Conservation (phyloP, 2,888 invertebrate genomes). For the Platycheirus albimanus region DNA sequence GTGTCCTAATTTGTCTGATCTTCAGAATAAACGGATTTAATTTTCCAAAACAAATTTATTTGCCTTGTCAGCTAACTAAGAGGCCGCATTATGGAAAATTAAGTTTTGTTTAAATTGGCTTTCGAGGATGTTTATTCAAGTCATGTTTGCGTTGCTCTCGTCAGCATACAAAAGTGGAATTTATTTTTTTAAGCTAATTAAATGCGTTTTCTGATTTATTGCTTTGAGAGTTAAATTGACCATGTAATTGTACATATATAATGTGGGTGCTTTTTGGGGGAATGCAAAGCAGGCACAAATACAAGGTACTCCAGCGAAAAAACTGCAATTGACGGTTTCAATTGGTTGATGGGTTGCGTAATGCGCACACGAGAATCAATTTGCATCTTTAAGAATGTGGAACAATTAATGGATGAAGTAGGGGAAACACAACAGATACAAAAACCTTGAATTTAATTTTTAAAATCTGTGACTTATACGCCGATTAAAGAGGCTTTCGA, state of each 20-base stretch:
- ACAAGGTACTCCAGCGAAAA: too few relatives aligned
- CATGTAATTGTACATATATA: slow-evolving; percentile 18
- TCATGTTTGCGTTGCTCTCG: slow-evolving; percentile 35
- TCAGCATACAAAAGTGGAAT: slow-evolving; percentile 36
- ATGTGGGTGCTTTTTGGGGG: background rate
- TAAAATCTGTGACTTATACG: too few relatives aligned
- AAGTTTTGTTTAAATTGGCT: slow-evolving; percentile 43
- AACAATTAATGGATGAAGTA: background rate
- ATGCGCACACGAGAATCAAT: slow-evolving; percentile 25
- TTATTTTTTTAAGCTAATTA: slow-evolving; percentile 40
- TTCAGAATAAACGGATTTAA: background rate
- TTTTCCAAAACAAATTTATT: background rate
- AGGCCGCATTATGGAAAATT: slow-evolving; percentile 10
- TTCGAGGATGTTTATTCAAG: background rate
- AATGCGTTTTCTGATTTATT: slow-evolving; percentile 21
- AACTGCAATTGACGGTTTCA: slow-evolving; percentile 47
- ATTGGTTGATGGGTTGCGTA: slow-evolving; percentile 41
- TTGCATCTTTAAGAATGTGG: slow-evolving; percentile 6
- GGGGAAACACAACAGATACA: background rate
- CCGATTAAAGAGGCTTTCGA: too few relatives aligned
- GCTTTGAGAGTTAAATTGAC: background rate
- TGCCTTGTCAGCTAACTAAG: background rate
- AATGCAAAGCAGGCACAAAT: too few relatives aligned
- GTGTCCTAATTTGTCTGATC: background rate
- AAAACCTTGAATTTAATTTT: background rate